Evolutionary conservation across 2,113 vertebrate genomes (phyloP).

Genomic region (Lichenostomus cassidix): DNA sequence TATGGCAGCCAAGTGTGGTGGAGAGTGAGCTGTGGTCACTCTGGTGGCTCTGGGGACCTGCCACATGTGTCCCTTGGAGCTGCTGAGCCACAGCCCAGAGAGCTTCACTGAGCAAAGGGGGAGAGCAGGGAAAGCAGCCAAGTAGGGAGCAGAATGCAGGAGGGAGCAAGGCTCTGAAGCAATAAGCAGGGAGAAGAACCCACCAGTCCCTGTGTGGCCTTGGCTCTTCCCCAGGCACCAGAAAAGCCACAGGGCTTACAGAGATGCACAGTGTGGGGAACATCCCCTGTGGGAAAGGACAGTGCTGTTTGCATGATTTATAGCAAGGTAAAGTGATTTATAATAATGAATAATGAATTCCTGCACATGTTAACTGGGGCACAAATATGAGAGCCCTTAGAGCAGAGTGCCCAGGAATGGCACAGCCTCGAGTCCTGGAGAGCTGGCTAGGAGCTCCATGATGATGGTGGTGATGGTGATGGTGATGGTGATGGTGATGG

Average conservation of each 20-base stretch:
- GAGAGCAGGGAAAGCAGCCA: background rate
- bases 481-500: background rate
- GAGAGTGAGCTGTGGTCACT: background rate
- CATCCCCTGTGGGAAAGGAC: background rate
- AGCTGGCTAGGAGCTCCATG: background rate
- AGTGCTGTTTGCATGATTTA: background rate
- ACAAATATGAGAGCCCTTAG: background rate
- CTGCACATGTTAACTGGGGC: background rate
- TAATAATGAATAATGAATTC: background rate
- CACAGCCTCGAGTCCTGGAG: background rate
- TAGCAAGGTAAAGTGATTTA: background rate
- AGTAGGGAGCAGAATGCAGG: background rate
- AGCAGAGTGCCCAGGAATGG: background rate
- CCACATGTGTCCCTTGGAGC: fast-evolving
- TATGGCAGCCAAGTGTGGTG: fast-evolving
- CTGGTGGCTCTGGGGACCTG: background rate
- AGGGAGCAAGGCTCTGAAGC: background rate
- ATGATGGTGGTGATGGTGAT: too few relatives aligned
- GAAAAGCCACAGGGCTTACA: background rate
- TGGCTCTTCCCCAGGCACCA: background rate
- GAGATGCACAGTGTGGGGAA: too few relatives aligned
- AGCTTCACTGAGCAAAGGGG: background rate
- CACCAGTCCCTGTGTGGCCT: fast-evolving
- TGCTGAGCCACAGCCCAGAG: background rate
- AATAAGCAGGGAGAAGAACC: background rate